Evolutionary conservation across 1,140 invertebrate species (phyloP), one percentile per base, ranked within the genome.

Genomic region (Cydia strobilella): DNA sequence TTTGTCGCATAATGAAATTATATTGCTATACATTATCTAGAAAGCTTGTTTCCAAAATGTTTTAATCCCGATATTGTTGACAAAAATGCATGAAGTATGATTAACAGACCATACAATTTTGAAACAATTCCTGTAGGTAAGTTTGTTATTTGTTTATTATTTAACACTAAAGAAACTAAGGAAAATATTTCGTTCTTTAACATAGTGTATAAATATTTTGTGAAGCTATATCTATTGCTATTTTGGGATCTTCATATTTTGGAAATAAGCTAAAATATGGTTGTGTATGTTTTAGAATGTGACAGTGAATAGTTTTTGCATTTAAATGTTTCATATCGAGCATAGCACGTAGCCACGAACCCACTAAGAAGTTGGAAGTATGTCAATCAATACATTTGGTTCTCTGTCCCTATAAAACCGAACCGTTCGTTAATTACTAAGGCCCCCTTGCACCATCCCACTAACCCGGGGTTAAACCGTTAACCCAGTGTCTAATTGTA

Each of bases 321-420:
- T 86, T 85, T 86, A 69, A 69, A 39, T 39, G 65, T 39, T 15
- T 18, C 3, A 63, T 27, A 12, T 69, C 65, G 42, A 69, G 31
- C 65, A 69, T 18, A 69, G 27, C 31, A 27, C 23, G 12, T 69
- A n/a, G 65, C 31, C 35, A 42, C 65, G 15, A 69, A 66, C 25
- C 63, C n/a, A 39, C 5, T 31, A 18, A 42, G n/a, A 42, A 39
- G 31, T 69, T 42, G 65, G 31, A 69, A 39, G 65, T 69, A 35
- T 69, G 65, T 69, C 31, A 69, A 77, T 79, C 74, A 74, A 48
- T 77, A 82, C 54, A 74, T 88, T 91, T 86, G 80, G 82, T 88
- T 83, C 77, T 91, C 90, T 88, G 90, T 91, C 90, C 90, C 83
- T 91, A 85, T 82, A 69, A 69, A n/a, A 25, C 62, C 31, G 65